Percentiles rank a stretch among this genome's conserved stretches.
These are phyloP conservation scores for Sinodicranocentrus sp. DNA, from an alignment of 2,888 invertebrate genomes.

Conservation along the genomic window DNA sequence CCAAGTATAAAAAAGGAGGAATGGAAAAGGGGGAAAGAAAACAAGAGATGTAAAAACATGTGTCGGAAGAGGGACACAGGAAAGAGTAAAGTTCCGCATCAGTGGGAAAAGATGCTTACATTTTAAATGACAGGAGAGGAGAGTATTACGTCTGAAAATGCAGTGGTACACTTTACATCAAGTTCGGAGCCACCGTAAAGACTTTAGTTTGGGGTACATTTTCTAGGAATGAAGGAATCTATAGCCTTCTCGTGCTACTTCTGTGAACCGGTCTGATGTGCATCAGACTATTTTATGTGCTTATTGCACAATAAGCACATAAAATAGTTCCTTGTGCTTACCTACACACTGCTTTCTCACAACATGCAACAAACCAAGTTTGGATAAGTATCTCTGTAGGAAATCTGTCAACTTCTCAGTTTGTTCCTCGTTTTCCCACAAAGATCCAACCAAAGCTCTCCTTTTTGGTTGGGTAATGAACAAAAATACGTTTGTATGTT, in stretches of 20 bases:
- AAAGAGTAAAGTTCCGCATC: constrained; percentile 37
- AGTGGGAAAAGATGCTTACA: constrained; percentile 15
- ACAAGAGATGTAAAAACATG: constrained; percentile 42
- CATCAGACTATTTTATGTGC: background rate
- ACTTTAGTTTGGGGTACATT: background rate
- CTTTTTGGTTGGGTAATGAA: constrained; percentile 37
- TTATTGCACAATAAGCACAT: background rate
- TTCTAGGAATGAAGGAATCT: background rate
- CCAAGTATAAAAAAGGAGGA: constrained; percentile 15
- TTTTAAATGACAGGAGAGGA: background rate
- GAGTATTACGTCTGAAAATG: background rate
- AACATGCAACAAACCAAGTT: background rate
- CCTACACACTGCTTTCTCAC: background rate
- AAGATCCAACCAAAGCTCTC: constrained; percentile 40
- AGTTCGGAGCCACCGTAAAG: too few relatives aligned
- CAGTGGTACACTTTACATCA: background rate
- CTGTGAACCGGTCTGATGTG: background rate
- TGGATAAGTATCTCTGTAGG: constrained; percentile 29
- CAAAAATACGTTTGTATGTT: constrained; percentile 22
- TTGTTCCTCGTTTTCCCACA: constrained; percentile 43
- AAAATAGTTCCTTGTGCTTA: too few relatives aligned
- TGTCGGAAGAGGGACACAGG: constrained; percentile 29
- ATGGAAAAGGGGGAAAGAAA: constrained; percentile 8
- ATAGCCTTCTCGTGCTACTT: background rate
- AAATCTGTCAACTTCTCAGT: constrained; percentile 45